Conservation (phyloP, 2,113 vertebrate genomes). For the Sminthopsis crassicaudata region DNA sequence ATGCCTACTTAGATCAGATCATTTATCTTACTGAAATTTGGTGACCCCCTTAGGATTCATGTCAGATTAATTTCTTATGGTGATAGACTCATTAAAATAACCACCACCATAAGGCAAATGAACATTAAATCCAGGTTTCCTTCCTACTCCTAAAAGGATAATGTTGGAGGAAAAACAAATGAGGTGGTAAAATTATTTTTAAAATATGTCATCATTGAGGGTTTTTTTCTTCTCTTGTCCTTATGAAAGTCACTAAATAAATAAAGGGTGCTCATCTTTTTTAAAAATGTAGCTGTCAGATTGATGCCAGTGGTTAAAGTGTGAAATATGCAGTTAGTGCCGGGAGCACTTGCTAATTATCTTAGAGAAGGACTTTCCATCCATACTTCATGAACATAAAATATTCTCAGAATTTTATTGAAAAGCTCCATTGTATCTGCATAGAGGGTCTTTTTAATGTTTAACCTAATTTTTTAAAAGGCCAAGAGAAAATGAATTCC, state of each 20-base stretch:
- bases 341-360: constrained; percentile 63
- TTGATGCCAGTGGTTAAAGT: constrained; percentile 45
- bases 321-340: constrained; percentile 31
- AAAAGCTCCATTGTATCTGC: constrained; percentile 61
- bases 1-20: background rate
- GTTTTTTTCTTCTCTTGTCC: background rate
- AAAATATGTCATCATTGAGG: background rate
- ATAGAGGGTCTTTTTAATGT: constrained; percentile 41
- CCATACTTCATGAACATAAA: constrained; percentile 28
- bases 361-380: constrained; percentile 60
- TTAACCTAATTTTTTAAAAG: constrained; percentile 45
- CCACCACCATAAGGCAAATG: background rate
- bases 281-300: constrained; percentile 54
- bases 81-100: background rate
- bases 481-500: constrained; percentile 44
- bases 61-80: background rate
- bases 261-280: background rate
- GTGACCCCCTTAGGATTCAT: constrained; percentile 8
- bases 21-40: constrained; percentile 22
- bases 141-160: constrained; percentile 45
- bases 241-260: constrained; percentile 45
- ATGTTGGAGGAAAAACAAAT: constrained; percentile 44
- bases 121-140: constrained; percentile 27
- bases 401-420: constrained; percentile 34
- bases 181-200: constrained; percentile 42